Evolutionary conservation across 2,797 vertebrate genomes (phyloP).

Genomic region (Gobio occitaniae): DNA sequence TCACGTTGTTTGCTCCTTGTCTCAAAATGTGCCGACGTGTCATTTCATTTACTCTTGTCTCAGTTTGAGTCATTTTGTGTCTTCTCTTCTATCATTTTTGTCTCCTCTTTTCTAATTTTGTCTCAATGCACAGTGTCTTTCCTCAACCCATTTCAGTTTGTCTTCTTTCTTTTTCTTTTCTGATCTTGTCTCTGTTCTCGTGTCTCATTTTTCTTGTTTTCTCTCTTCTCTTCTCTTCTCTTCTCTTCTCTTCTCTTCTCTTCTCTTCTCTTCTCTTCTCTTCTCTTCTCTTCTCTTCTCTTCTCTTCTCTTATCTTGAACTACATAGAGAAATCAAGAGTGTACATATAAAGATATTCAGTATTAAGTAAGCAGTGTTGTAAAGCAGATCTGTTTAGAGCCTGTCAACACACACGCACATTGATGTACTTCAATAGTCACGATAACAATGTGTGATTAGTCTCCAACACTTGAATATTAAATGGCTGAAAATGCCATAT

Average conservation of each 20-base stretch:
- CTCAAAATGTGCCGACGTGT: neutral
- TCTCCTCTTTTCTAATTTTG: neutral
- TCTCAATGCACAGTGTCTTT: neutral
- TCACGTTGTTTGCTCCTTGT: neutral
- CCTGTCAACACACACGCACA: neutral
- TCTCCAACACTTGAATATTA: conserved; percentile 25
- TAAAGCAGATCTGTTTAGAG: conserved; percentile 15
- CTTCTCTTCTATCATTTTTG: neutral
- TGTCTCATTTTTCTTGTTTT: neutral
- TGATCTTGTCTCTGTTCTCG: neutral
- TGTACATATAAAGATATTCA: neutral
- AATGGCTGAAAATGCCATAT: conserved; percentile 13
- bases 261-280: neutral
- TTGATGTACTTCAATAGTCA: conserved; percentile 23
- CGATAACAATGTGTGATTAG: conserved; percentile 41
- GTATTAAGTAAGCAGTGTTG: neutral
- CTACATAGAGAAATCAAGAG: neutral
- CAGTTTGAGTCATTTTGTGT: neutral
- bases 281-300: too few relatives aligned
- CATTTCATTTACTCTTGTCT: neutral
- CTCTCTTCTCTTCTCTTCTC: too few relatives aligned
- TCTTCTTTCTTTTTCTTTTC: neutral
- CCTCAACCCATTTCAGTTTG: neutral
- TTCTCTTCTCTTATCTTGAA: neutral
- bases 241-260: too few relatives aligned